Evolutionary conservation across 2,888 invertebrate genomes (phyloP).

Genomic region (Disparrhopalites patrizii): DNA sequence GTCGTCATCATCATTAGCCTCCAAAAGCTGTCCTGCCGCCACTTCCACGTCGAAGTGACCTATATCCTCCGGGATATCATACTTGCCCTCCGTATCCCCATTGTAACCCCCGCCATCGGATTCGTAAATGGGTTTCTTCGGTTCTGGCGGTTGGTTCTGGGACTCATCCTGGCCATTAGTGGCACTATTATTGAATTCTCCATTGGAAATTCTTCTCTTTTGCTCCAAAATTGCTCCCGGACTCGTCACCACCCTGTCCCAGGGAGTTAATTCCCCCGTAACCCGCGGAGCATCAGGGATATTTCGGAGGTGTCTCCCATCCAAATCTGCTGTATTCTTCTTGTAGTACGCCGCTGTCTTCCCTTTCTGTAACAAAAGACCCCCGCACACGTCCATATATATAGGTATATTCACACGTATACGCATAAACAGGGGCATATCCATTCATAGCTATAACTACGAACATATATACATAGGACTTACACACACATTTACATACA

Average conservation of each 20-base stretch:
- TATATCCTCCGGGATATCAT: constrained; percentile 23
- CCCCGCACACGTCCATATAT: too few species aligned
- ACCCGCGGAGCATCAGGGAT: constrained; percentile 75
- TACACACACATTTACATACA: too few species aligned
- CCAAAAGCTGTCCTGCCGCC: not conserved
- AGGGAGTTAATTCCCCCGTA: constrained; percentile 36
- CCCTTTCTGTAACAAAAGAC: constrained; percentile 79
- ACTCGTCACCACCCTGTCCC: constrained; percentile 35
- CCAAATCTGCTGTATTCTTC: constrained; percentile 65
- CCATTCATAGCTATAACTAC: not conserved
- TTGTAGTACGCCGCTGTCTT: constrained; percentile 74
- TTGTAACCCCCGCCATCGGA: constrained; percentile 21
- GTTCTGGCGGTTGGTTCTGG: constrained; percentile 11
- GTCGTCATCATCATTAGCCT: constrained; percentile 13
- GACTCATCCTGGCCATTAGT: too few species aligned
- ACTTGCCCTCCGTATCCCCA: constrained; percentile 24
- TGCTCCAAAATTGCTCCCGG: constrained; percentile 24
- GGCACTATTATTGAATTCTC: constrained; percentile 30
- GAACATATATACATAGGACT: not conserved
- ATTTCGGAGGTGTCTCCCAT: constrained; percentile 64
- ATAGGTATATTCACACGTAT: too few species aligned
- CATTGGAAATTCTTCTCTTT: constrained; percentile 36
- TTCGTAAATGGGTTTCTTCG: constrained; percentile 18
- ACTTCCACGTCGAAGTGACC: constrained; percentile 9
- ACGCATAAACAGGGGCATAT: not conserved